Evolutionary conservation across 2,797 vertebrate species (phyloP), one percentile per base, ranked within the genome.

Genomic region (Simalia tracyae): DNA sequence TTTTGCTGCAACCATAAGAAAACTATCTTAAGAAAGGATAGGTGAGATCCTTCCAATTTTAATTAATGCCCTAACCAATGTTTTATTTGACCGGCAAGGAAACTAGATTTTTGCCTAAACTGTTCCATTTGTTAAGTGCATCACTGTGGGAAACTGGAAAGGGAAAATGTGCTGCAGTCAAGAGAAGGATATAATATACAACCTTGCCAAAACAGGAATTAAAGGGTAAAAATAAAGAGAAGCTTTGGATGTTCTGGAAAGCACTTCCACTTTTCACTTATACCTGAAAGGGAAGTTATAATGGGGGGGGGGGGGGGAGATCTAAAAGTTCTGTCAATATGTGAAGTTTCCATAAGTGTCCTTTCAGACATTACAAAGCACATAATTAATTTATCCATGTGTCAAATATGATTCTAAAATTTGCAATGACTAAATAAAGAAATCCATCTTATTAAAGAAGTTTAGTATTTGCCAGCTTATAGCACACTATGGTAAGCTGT

Each of bases 1-100:
- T 92, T 90, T 84, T 92, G 89, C 85, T 92, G 89, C 68, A 92
- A 46, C 11, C 50, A 26, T 92, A 87, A 88, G 88, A 87, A 90
- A 90, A 92, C 68, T 92, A 92, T 64, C 84, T 90, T 84, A 64
- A 87, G 89, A 90, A 87, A 61, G 59, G 24, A 64, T 28, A 81
- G 85, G 9, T 42, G 66, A 90, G 89, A 84, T 56, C 31, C 66
- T 86, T 76, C n/a, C 22, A 84, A 89, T 86, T 85, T 63, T 89
- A 89, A 89, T 56, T 28, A 85, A 86, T 6, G 88, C 42, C 15
- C 63, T 5, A 76, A 50, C 4, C 61, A 89, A 76, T 42, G 57
- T 28, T 89, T 57, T 42, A 64, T 87, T 86, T 50, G 36, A 3
- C 7, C 14, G 50, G 46, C 4, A 81, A 90, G 9, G 60, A 10